Percentiles rank a stretch among this genome's conserved stretches.
Conservation (phyloP, 1,140 invertebrate species). For the Tetranychus cinnabarinus region DNA sequence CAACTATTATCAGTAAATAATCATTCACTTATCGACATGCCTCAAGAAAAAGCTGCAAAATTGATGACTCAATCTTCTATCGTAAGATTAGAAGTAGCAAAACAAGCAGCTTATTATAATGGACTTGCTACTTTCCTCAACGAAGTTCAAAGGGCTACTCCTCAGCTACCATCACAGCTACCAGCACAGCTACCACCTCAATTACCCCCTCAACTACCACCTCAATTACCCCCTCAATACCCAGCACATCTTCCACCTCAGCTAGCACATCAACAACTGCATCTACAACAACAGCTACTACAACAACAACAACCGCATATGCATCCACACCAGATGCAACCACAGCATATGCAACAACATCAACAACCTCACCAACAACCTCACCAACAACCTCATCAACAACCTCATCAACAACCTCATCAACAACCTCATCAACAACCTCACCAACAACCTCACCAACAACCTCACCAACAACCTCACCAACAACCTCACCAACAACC, state of each 20-base stretch:
- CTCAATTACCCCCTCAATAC: background rate
- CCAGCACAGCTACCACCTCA: background rate
- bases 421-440: background rate
- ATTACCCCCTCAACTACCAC: background rate
- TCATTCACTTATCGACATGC: slow-evolving; percentile 81
- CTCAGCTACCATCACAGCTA: background rate
- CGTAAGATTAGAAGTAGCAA: slow-evolving; percentile 83
- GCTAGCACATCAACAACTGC: background rate
- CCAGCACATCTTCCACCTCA: background rate
- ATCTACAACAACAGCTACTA: background rate
- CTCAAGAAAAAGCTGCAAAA: slow-evolving; percentile 90
- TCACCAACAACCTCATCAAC: background rate
- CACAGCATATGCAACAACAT: background rate
- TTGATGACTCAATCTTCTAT: slow-evolving; percentile 79
- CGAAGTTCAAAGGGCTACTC: background rate
- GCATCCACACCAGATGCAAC: background rate
- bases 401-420: background rate
- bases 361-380: background rate
- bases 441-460: background rate
- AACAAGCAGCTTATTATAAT: slow-evolving; percentile 88
- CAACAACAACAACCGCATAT: background rate
- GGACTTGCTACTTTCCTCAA: slow-evolving; percentile 56
- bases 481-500: slow-evolving; percentile 1
- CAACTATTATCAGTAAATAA: slow-evolving; percentile 91
- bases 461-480: background rate